Conservation (phyloP, 2,113 vertebrate species). For the Otis tarda region DNA sequence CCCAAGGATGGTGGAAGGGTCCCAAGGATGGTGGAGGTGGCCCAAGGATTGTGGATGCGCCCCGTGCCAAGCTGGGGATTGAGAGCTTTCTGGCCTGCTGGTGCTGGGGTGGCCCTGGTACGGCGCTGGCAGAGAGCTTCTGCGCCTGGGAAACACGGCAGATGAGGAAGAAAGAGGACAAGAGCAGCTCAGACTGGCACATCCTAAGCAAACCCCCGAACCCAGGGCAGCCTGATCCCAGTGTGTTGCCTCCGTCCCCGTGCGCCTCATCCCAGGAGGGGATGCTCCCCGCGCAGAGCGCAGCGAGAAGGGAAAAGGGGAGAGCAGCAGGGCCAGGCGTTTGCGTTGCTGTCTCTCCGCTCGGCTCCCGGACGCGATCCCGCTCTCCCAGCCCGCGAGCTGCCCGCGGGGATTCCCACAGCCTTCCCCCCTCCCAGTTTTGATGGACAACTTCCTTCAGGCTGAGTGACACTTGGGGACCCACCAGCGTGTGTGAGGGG, state of each 20-base stretch:
- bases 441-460: constrained; percentile 65
- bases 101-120: not conserved
- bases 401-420: constrained; percentile 6
- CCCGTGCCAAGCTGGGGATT: too few relatives aligned
- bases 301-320: not conserved
- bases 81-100: not conserved
- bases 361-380: accelerated
- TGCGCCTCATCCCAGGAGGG: not conserved
- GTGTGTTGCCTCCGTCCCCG: not conserved
- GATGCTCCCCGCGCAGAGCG: not conserved
- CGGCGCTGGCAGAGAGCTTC: not conserved
- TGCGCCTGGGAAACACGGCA: accelerated
- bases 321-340: not conserved
- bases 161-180: not conserved
- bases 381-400: not conserved
- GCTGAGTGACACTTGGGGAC: constrained; percentile 63
- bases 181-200: not conserved
- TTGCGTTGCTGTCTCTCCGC: not conserved
- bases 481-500: not conserved
- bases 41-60: too few relatives aligned
- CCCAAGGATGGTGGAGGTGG: too few relatives aligned
- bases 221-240: not conserved
- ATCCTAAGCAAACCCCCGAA: not conserved
- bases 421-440: not conserved
- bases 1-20: too few relatives aligned